Conservation (phyloP, 2,113 vertebrate genomes). For the Paracanthobrama guichenoti region DNA sequence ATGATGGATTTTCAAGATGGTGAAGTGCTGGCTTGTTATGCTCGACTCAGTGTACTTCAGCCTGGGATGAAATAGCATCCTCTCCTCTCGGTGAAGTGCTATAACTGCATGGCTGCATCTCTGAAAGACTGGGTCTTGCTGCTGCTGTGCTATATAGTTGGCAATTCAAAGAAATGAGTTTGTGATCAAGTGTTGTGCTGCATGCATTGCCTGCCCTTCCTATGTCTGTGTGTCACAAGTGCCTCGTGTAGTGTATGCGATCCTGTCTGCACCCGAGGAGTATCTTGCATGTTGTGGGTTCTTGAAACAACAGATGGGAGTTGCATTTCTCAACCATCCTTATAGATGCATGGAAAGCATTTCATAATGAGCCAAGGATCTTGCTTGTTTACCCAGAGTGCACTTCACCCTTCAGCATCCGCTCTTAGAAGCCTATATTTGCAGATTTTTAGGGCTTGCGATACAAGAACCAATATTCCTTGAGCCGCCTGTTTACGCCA, state of each 20-base stretch:
- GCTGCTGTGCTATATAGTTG: background rate
- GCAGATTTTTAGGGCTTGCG: background rate
- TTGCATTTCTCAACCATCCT: background rate
- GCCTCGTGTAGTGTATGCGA: background rate
- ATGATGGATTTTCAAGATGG: constrained; percentile 38
- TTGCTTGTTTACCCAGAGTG: background rate
- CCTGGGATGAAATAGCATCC: background rate
- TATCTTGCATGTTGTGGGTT: background rate
- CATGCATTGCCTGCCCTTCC: background rate
- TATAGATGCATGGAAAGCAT: constrained; percentile 6
- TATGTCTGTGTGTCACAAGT: background rate
- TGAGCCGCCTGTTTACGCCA: background rate
- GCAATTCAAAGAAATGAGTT: constrained; percentile 1
- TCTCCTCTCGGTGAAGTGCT: constrained; percentile 19
- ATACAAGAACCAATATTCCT: background rate
- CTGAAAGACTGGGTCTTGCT: background rate
- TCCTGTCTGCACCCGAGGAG: background rate
- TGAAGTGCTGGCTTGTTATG: constrained; percentile 26
- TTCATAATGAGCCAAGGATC: background rate
- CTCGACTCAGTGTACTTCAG: constrained; percentile 4
- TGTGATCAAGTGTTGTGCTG: background rate
- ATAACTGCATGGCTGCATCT: constrained; percentile 1
- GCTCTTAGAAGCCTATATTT: background rate
- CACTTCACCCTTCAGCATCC: background rate
- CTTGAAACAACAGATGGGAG: constrained; percentile 9